Evolutionary conservation across 2,888 invertebrate genomes (phyloP).

Genomic region (Belgica antarctica): DNA sequence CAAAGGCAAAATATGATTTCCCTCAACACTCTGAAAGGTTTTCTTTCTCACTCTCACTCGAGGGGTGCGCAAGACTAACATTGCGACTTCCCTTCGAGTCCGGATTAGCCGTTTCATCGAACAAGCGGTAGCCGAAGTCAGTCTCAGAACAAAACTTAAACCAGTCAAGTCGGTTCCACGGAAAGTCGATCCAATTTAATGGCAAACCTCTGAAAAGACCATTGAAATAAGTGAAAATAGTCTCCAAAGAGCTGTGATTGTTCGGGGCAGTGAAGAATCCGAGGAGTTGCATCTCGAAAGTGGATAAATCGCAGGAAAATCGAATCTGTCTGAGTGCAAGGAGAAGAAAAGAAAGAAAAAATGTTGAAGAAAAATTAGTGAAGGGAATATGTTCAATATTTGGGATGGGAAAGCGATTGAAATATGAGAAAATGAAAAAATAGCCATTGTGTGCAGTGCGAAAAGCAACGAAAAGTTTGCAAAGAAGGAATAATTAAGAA

Average conservation of each 20-base stretch:
- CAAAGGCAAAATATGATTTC: no score
- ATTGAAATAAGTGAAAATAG: neutral
- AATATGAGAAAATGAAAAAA: constrained; percentile 2
- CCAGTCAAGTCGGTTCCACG: neutral
- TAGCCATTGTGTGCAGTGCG: neutral
- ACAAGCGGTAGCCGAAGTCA: no score
- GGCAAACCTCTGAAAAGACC: neutral
- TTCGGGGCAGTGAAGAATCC: neutral
- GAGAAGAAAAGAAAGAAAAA: constrained; percentile 3
- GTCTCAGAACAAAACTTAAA: neutral
- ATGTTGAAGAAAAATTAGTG: constrained; percentile 13
- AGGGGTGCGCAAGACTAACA: no score
- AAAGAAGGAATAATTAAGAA: neutral
- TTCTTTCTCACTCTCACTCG: no score
- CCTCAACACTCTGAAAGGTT: no score
- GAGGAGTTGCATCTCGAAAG: neutral
- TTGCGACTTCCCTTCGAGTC: no score
- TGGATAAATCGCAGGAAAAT: neutral
- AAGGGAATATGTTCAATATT: neutral
- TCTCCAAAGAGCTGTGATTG: constrained; percentile 6
- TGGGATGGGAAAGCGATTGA: neutral
- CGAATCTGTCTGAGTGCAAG: neutral
- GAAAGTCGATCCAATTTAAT: neutral
- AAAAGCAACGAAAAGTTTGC: neutral
- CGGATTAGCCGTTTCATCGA: no score